These are phyloP conservation scores for Hemiprocne comata DNA, from an alignment of 2,113 vertebrate species.

Conservation along the genomic window DNA sequence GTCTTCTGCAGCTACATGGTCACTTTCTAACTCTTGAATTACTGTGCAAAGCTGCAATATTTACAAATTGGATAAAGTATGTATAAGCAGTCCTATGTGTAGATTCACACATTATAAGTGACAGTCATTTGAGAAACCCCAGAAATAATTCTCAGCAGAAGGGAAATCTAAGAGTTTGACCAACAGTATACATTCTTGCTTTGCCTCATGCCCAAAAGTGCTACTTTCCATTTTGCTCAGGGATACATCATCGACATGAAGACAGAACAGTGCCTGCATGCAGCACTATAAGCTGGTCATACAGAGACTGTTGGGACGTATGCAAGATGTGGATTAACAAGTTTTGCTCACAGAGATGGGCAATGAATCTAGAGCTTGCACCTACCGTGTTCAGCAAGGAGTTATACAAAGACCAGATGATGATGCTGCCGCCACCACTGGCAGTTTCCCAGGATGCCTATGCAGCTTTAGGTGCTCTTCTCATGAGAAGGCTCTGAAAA, in stretches of 20 bases:
- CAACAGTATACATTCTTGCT: background rate
- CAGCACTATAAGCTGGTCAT: background rate
- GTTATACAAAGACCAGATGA: background rate
- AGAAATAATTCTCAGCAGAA: background rate
- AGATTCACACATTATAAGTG: background rate
- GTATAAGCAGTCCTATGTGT: background rate
- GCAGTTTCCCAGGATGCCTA: background rate
- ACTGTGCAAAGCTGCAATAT: background rate
- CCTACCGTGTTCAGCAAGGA: background rate
- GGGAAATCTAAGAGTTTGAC: background rate
- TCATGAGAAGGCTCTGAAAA: background rate
- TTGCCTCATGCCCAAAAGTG: background rate
- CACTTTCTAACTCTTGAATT: background rate
- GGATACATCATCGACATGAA: background rate
- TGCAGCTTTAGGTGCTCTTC: background rate
- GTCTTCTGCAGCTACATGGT: background rate
- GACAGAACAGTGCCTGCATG: background rate
- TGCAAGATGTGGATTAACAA: background rate
- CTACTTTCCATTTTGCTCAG: background rate
- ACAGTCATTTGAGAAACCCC: background rate
- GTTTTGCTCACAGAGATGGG: background rate
- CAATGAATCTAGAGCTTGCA: background rate
- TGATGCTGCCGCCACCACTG: background rate
- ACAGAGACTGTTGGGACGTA: background rate
- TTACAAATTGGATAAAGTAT: background rate